Conservation (phyloP, 2,113 vertebrate genomes). For the Tautogolabrus adspersus region DNA sequence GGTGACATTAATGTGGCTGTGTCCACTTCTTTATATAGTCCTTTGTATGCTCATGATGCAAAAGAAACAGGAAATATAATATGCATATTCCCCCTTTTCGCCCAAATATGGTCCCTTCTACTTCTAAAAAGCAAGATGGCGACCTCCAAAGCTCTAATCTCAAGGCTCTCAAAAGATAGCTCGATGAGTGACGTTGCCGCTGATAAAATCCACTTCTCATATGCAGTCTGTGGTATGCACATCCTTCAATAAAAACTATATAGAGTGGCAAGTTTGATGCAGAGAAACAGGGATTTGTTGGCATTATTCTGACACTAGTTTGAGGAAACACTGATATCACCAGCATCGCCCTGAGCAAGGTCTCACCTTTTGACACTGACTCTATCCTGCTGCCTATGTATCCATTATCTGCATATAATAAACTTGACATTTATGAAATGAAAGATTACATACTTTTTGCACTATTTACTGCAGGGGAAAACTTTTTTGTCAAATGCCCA, state of each 20-base stretch:
- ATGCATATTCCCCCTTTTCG: too few species aligned
- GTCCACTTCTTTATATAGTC: too few species aligned
- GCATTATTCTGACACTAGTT: background rate
- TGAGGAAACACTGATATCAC: background rate
- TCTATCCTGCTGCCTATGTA: background rate
- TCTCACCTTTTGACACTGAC: background rate
- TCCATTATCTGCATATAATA: slow-evolving; percentile 10
- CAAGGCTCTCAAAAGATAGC: too few species aligned
- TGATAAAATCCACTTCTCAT: too few species aligned
- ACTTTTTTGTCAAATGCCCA: slow-evolving; percentile 13
- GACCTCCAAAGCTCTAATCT: too few species aligned
- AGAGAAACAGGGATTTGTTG: slow-evolving; percentile 8
- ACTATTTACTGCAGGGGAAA: background rate
- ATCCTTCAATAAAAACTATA: background rate
- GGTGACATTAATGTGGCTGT: too few species aligned
- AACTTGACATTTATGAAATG: background rate
- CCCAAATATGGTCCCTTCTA: too few species aligned
- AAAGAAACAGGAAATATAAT: too few species aligned
- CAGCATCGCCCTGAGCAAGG: background rate
- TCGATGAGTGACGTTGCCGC: too few species aligned
- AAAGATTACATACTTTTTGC: background rate
- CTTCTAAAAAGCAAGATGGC: too few species aligned
- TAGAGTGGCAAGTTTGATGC: slow-evolving; percentile 1
- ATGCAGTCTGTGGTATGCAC: background rate
- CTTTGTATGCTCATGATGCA: too few species aligned